phyloP scores from a whole-genome alignment of 2,888 invertebrate genomes.

The Amaurobius ferox region DNA sequence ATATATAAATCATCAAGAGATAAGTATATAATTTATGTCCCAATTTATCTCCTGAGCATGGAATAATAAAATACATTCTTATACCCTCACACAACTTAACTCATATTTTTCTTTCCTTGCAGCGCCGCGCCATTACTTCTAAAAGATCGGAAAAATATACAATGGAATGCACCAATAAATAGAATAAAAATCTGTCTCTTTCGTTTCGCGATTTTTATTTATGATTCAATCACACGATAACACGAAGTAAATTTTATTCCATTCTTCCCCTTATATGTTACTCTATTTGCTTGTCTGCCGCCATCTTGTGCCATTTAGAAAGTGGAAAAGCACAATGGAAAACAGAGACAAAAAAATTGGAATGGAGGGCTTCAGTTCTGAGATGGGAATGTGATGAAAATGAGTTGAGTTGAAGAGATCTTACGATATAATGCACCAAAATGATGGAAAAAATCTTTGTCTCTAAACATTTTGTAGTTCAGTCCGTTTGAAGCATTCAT shows the following conservation, averaged over 20 bases:
- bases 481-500: too few species aligned
- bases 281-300: constrained; percentile 37
- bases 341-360: constrained; percentile 29
- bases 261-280: constrained; percentile 46
- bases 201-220: constrained; percentile 44
- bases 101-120: too few species aligned
- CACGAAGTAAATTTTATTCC: constrained; percentile 61
- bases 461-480: too few species aligned
- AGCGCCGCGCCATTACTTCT: too few species aligned
- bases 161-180: too few species aligned
- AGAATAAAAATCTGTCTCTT: constrained; percentile 34
- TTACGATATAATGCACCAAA: neutral
- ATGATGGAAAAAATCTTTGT: neutral
- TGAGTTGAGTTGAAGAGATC: constrained; percentile 31
- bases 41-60: too few species aligned
- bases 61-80: too few species aligned
- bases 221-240: constrained; percentile 59
- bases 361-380: constrained; percentile 15
- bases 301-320: constrained; percentile 47
- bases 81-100: too few species aligned
- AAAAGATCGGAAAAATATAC: too few species aligned
- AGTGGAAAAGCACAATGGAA: constrained; percentile 12
- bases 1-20: too few species aligned
- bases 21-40: too few species aligned
- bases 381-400: constrained; percentile 55